Conservation (phyloP, 2,113 vertebrate genomes). For the Penelope pileata region DNA sequence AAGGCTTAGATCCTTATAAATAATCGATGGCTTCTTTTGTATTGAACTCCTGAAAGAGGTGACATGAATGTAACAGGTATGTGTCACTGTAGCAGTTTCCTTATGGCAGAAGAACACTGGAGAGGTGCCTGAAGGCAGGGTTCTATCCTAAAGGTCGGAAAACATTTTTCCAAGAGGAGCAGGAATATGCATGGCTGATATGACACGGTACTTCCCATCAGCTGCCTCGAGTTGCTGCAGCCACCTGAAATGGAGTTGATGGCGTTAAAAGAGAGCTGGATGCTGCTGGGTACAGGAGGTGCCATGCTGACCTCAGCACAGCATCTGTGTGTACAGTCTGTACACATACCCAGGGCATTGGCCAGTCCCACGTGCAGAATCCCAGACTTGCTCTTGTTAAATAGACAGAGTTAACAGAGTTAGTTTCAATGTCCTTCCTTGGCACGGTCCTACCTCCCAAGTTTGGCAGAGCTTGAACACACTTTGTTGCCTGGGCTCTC, state of each 20-base stretch:
- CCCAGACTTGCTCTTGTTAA: no score
- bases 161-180: neutral
- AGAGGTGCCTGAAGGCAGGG: neutral
- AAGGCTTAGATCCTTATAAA: neutral
- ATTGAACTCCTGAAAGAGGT: neutral
- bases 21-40: neutral
- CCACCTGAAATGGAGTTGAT: fast-evolving
- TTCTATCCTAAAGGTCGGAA: neutral
- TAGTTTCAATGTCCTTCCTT: neutral
- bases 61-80: neutral
- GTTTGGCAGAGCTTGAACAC: neutral
- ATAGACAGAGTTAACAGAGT: neutral
- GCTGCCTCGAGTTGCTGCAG: neutral
- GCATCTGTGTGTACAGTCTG: neutral
- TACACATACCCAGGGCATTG: no score
- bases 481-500: neutral
- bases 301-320: neutral
- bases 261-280: neutral
- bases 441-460: neutral
- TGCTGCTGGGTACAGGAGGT: neutral
- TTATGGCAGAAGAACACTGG: neutral
- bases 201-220: neutral
- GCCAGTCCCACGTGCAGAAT: no score
- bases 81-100: neutral
- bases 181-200: neutral